These are phyloP conservation scores for Pomatostomus ruficeps DNA, from an alignment of 2,113 vertebrate species.

Conservation along the genomic window DNA sequence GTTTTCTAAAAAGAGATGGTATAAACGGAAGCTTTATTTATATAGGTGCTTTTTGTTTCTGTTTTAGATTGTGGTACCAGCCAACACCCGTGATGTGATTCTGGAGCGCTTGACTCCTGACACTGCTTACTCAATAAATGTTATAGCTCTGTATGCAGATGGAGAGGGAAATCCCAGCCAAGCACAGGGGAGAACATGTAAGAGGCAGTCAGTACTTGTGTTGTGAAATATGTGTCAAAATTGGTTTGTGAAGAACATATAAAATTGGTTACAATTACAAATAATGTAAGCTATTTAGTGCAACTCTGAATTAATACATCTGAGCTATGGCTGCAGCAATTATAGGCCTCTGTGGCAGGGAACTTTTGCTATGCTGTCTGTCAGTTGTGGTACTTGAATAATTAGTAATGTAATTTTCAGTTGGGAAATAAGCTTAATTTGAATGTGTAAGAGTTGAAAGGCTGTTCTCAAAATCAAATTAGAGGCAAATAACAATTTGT, in stretches of 20 bases:
- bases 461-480: background rate
- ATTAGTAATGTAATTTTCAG: background rate
- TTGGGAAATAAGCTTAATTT: background rate
- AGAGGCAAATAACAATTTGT: background rate
- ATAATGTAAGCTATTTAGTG: background rate
- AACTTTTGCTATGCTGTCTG: background rate
- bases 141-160: conserved; percentile 85
- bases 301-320: background rate
- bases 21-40: background rate
- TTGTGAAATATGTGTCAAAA: background rate
- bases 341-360: background rate
- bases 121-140: conserved; percentile 83
- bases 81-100: conserved; percentile 78
- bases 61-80: conserved; percentile 85
- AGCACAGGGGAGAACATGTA: conserved; percentile 86
- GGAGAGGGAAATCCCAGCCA: conserved; percentile 80
- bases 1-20: background rate
- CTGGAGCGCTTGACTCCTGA: conserved; percentile 88
- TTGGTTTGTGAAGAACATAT: background rate
- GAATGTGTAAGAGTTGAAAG: background rate
- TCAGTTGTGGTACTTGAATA: background rate
- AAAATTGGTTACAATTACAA: background rate
- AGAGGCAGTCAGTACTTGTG: conserved; percentile 38
- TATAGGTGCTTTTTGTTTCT: background rate
- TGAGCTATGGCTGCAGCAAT: background rate